Evolutionary conservation across 2,113 vertebrate genomes (phyloP), one percentile per base, ranked within the genome.

Genomic region (Crotalus viridis): DNA sequence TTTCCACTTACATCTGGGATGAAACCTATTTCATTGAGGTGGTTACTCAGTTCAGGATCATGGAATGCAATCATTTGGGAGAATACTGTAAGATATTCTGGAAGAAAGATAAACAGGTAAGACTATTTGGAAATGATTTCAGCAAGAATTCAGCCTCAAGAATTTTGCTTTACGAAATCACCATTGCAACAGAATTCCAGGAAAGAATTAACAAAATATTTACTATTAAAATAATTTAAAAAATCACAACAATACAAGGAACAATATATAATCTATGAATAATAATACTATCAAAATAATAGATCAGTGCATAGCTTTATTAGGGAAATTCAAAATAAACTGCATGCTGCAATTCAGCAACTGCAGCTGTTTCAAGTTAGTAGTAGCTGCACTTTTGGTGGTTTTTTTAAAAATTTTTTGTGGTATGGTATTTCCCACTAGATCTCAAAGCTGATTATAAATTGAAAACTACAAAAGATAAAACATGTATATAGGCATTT

Each of bases 21-120:
- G 96, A 99, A 99, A 85, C 99, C 99, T 94, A 99, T 99, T 96
- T 99, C 99, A 94, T 99, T 99, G 89, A 99, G 98, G 96, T 99
- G 99, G 97, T 99, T 99, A 97, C 98, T 99, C 90, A 99, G 98
- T 97, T 99, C 99, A 8, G 99, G 99, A 97, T 99, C 99, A 56
- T 99, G 99, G 97, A 99, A 99, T 51, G 99, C 98, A 94, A 99
- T 99, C 99, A 99, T 99, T 97, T 99, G 99, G 94, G 99, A 99
- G 97, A 99, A 99, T 92, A 99, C 99, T 0, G 99, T 99, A 97
- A 99, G 97, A 95, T 99, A 99, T 95, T 99, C 99, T 99, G 98
- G 95, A 98, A 94, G 7, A 89, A 89, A 69, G 24, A 59, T 85
- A 85, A 52, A 89, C 54, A 90, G 48, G 17, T 21, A 86, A 86